A percentile compares a stretch with the other conserved stretches of the same genome.
phyloP scores from a whole-genome alignment of 2,797 vertebrate species.

The Coluber constrictor region DNA sequence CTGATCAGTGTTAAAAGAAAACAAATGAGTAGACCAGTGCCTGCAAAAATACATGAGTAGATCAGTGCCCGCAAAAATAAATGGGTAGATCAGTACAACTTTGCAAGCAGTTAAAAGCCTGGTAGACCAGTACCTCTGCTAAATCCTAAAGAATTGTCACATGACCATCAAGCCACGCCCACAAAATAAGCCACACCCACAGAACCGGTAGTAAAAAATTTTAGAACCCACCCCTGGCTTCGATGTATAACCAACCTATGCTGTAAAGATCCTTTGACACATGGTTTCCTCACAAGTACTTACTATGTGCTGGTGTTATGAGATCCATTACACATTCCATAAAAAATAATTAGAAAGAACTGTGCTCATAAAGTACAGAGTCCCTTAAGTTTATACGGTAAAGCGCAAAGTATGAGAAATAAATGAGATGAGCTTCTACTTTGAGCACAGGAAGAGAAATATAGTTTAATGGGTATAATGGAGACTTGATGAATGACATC shows the following conservation, averaged over 20 bases:
- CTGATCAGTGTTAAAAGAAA: too few relatives aligned
- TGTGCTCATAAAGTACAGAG: not conserved
- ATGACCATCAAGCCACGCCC: too few relatives aligned
- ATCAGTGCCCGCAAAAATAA: too few relatives aligned
- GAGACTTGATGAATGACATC: not conserved
- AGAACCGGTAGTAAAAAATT: too few relatives aligned
- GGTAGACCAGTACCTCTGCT: too few relatives aligned
- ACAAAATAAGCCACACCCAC: too few relatives aligned
- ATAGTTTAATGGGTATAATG: not conserved
- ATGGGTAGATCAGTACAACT: too few relatives aligned
- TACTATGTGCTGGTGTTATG: not conserved
- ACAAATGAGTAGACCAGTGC: too few relatives aligned
- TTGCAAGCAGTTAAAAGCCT: too few relatives aligned
- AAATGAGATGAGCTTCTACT: not conserved
- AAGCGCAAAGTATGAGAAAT: not conserved
- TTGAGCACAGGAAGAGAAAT: not conserved
- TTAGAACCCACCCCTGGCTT: not conserved
- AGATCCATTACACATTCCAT: not conserved
- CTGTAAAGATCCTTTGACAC: not conserved
- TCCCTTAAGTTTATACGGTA: not conserved
- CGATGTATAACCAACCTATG: not conserved
- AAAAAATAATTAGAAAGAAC: not conserved
- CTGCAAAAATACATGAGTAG: too few relatives aligned
- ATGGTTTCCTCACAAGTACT: not conserved
- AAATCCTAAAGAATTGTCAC: too few relatives aligned